Percentiles rank a stretch among this genome's conserved stretches.
Evolutionary conservation across 1,140 invertebrate species (phyloP).

Genomic region (Galleria mellonella): DNA sequence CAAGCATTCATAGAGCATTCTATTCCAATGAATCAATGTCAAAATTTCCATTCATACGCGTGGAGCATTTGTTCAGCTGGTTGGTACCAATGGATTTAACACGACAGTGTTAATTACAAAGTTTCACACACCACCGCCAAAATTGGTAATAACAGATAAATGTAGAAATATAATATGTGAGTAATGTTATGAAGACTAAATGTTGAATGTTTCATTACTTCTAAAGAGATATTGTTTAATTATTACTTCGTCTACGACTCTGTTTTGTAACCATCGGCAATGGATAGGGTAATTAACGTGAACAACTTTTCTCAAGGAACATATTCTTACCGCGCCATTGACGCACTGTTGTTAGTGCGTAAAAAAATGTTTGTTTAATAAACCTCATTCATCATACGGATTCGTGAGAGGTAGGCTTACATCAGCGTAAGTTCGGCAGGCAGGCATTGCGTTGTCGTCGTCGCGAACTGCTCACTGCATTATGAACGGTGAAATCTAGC

Average conservation of each 20-base stretch:
- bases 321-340: not conserved
- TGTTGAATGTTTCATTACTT: no score
- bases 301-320: no score
- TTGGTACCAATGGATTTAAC: constrained; percentile 4
- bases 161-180: no score
- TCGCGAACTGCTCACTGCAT: constrained; percentile 30
- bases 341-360: constrained; percentile 29
- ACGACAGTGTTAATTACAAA: constrained; percentile 10
- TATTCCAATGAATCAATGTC: constrained; percentile 8
- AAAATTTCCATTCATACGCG: constrained; percentile 22
- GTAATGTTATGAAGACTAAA: no score
- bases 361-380: constrained; percentile 47
- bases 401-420: constrained; percentile 11
- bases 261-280: no score
- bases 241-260: no score
- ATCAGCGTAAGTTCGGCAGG: constrained; percentile 16
- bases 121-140: constrained; percentile 8
- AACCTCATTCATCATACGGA: constrained; percentile 54
- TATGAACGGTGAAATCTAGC: constrained; percentile 36
- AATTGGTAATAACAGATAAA: not conserved
- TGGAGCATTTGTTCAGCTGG: constrained; percentile 13
- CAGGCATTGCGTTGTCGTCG: constrained; percentile 28
- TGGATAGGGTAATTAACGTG: no score
- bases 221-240: no score
- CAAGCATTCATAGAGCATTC: no score